phyloP scores from a whole-genome alignment of 1,140 invertebrate species.

The Zaprionus capensis region DNA sequence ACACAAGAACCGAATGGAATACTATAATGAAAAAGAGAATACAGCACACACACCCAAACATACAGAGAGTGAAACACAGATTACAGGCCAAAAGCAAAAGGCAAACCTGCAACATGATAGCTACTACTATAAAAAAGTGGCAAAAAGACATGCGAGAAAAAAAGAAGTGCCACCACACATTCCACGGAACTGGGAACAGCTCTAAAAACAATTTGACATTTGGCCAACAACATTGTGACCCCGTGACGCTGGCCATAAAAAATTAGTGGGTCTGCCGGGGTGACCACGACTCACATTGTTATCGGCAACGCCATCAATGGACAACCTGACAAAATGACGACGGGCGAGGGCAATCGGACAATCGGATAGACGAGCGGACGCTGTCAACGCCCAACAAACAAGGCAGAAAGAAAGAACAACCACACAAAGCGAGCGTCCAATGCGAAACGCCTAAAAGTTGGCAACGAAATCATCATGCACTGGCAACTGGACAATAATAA shows the following conservation, averaged over 20 bases:
- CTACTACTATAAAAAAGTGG: conserved; percentile 66
- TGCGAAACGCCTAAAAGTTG: conserved; percentile 69
- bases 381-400: conserved; percentile 68
- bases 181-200: conserved; percentile 36
- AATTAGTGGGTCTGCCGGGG: conserved; percentile 73
- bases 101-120: conserved; percentile 63
- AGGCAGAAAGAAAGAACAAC: neutral
- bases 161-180: neutral
- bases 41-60: neutral
- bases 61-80: conserved; percentile 35
- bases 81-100: conserved; percentile 52
- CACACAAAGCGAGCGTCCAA: conserved; percentile 39
- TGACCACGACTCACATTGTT: conserved; percentile 53
- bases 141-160: conserved; percentile 42
- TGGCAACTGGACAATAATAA: conserved; percentile 75
- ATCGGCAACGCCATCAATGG: conserved; percentile 74
- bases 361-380: conserved; percentile 51
- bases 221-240: conserved; percentile 67
- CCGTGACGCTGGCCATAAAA: conserved; percentile 64
- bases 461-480: conserved; percentile 72
- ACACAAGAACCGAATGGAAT: conserved; percentile 13
- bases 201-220: conserved; percentile 82
- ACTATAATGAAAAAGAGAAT: conserved; percentile 6
- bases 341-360: conserved; percentile 14
- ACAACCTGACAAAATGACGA: conserved; percentile 39